These are phyloP conservation scores for rat (Rattus norvegicus) DNA, from an alignment of 2,113 vertebrate species.

Conservation along the genomic window DNA sequence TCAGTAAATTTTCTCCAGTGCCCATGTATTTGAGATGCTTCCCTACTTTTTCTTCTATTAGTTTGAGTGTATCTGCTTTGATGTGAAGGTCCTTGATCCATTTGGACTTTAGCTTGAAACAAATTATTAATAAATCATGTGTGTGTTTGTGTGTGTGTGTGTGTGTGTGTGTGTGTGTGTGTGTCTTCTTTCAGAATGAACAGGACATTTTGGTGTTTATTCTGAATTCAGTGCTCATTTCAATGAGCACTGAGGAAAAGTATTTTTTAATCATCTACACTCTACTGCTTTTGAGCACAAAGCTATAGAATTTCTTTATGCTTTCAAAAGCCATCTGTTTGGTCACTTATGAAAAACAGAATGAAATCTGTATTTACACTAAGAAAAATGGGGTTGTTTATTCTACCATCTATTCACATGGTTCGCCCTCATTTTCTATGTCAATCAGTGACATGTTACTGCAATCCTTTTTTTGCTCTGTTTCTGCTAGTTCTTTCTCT, in stretches of 20 bases:
- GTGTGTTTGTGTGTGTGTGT: too few relatives aligned
- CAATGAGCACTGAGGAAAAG: not conserved
- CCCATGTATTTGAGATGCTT: too few relatives aligned
- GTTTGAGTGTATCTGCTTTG: too few relatives aligned
- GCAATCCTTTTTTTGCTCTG: not conserved
- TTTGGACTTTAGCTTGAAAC: not conserved
- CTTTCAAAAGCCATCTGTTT: conserved; percentile 28
- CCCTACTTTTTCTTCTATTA: too few relatives aligned
- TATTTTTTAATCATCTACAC: not conserved
- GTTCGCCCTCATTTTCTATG: not conserved
- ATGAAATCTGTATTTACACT: not conserved
- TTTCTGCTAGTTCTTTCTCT: not conserved
- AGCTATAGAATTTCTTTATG: not conserved
- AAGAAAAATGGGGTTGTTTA: not conserved
- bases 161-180: too few relatives aligned
- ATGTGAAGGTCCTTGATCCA: too few relatives aligned
- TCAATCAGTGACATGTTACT: not conserved
- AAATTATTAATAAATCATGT: not conserved
- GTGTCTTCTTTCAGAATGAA: not conserved
- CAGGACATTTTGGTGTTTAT: not conserved
- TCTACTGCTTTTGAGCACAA: not conserved
- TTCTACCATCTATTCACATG: not conserved
- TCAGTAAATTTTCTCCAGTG: too few relatives aligned
- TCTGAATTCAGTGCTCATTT: not conserved
- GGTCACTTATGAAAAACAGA: not conserved